Conservation (phyloP, 2,888 invertebrate species). For the Drosophila eohydei region DNA sequence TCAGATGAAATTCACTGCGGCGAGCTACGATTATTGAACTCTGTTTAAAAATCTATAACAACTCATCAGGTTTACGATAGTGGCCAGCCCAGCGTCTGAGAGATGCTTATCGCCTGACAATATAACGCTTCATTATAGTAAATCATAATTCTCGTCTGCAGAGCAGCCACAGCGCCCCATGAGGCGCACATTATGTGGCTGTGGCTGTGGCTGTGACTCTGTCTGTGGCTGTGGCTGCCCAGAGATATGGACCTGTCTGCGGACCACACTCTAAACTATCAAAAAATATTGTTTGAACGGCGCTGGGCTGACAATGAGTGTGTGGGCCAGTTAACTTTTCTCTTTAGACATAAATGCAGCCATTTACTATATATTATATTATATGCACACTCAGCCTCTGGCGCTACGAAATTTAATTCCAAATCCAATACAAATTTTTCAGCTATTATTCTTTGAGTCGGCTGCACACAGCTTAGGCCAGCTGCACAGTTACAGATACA, state of each 20-base stretch:
- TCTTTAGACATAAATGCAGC: constrained; percentile 71
- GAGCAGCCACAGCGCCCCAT: constrained; percentile 58
- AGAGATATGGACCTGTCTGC: constrained; percentile 24
- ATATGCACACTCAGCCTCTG: constrained; percentile 36
- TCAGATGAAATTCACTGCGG: constrained; percentile 48
- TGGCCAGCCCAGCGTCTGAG: constrained; percentile 46
- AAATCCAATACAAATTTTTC: constrained; percentile 33
- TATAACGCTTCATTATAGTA: constrained; percentile 78
- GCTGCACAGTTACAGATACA: constrained; percentile 29
- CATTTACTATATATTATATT: constrained; percentile 75
- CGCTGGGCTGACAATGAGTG: constrained; percentile 76
- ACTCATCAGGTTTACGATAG: constrained; percentile 74
- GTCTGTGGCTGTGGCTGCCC: constrained; percentile 13
- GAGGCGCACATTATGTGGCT: constrained; percentile 40
- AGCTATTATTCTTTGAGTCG: constrained; percentile 27
- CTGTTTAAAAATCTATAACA: constrained; percentile 79
- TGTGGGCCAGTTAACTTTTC: constrained; percentile 69
- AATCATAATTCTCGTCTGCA: constrained; percentile 71
- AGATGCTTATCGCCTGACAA: constrained; percentile 74
- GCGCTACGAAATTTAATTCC: constrained; percentile 47
- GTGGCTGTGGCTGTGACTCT: constrained; percentile 12
- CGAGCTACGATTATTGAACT: constrained; percentile 64
- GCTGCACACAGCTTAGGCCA: constrained; percentile 9
- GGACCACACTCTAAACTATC: constrained; percentile 76
- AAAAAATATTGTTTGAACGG: constrained; percentile 62